These are phyloP conservation scores for Orestias chungarensis DNA, from an alignment of 2,797 vertebrate genomes.

Conservation along the genomic window DNA sequence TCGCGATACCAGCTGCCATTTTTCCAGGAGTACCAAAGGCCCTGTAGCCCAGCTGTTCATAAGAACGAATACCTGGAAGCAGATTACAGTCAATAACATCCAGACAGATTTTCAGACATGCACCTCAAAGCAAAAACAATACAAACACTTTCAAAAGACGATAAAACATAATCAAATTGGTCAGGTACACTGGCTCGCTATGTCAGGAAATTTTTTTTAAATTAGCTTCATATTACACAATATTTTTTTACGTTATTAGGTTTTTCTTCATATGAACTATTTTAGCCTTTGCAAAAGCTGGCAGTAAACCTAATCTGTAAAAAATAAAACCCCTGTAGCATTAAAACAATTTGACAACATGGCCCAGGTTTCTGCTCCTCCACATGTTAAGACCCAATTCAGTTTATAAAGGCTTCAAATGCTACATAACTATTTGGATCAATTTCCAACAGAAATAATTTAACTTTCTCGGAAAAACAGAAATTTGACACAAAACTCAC, in stretches of 20 bases:
- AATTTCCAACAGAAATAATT: not conserved
- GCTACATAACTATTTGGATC: not conserved
- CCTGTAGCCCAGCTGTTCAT: conserved; percentile 91
- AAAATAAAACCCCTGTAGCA: not conserved
- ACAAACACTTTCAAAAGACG: not conserved
- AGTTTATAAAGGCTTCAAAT: not conserved
- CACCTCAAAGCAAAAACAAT: conserved; percentile 11
- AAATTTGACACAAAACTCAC: conserved; percentile 70
- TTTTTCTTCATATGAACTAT: not conserved
- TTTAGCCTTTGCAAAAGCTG: not conserved
- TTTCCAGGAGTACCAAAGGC: conserved; percentile 95
- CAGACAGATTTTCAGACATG: conserved; percentile 9
- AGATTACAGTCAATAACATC: conserved; percentile 39
- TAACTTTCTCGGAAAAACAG: not conserved
- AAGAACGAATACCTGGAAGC: conserved; percentile 89
- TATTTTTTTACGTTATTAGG: not conserved
- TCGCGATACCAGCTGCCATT: conserved; percentile 91
- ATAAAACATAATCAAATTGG: not conserved
- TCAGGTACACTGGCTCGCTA: conserved; percentile 7
- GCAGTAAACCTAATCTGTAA: conserved; percentile 9
- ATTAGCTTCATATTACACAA: not conserved
- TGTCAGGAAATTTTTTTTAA: not conserved
- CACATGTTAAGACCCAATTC: not conserved
- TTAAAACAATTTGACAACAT: not conserved
- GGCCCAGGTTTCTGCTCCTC: not conserved